These are phyloP conservation scores for Diploscapter pachys DNA, from an alignment of 1,140 invertebrate genomes.

Conservation along the genomic window DNA sequence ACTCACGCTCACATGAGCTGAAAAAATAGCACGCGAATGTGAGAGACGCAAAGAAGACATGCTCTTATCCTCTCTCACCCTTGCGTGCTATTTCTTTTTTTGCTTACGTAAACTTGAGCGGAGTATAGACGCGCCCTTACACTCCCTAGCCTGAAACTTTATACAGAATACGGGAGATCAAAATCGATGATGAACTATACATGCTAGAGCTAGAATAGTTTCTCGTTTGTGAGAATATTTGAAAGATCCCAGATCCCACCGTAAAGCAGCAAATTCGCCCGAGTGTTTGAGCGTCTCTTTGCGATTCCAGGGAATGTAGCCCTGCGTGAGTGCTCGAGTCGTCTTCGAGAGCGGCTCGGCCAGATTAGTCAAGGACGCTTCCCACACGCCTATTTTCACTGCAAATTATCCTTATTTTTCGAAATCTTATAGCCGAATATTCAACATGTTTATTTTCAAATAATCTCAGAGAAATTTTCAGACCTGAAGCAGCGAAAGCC, in stretches of 20 bases:
- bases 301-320: conserved; percentile 40
- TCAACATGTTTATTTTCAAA: neutral
- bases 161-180: too few relatives aligned
- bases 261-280: conserved; percentile 47
- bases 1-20: too few relatives aligned
- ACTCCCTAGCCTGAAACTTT: too few relatives aligned
- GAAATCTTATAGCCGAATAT: neutral
- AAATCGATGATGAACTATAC: too few relatives aligned
- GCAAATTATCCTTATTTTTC: neutral
- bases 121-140: too few relatives aligned
- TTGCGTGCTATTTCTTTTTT: too few relatives aligned
- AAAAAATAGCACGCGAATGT: too few relatives aligned
- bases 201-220: too few relatives aligned
- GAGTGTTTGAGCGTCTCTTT: conserved; percentile 41
- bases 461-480: neutral
- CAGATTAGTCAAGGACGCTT: conserved; percentile 38
- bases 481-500: conserved; percentile 44
- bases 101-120: too few relatives aligned
- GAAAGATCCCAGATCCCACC: neutral
- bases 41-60: too few relatives aligned
- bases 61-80: too few relatives aligned
- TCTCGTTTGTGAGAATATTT: neutral
- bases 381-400: conserved; percentile 50
- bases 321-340: conserved; percentile 30
- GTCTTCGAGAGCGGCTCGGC: conserved; percentile 44